A percentile compares a stretch with the other conserved stretches of the same genome.
Conservation (phyloP, 2,797 vertebrate species). For the Meda fulgida region DNA sequence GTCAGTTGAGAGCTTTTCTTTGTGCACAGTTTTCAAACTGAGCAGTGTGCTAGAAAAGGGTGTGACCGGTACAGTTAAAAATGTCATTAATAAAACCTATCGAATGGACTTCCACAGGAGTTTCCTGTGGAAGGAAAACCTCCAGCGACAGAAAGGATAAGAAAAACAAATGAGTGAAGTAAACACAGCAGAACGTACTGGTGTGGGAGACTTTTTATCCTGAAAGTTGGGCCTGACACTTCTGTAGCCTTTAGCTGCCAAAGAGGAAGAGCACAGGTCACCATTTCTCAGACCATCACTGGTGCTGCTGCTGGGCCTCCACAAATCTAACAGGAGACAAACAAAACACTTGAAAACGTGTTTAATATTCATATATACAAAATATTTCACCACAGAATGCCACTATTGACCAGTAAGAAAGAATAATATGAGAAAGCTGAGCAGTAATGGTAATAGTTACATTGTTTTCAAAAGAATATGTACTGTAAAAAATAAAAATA, state of each 20-base stretch:
- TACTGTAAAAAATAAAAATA: neutral
- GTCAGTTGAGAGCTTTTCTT: neutral
- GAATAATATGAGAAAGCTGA: neutral
- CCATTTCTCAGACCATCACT: constrained; percentile 82
- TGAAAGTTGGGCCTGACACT: constrained; percentile 87
- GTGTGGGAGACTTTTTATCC: constrained; percentile 84
- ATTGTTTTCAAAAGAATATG: neutral
- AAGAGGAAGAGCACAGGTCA: constrained; percentile 82
- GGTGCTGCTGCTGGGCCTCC: constrained; percentile 75
- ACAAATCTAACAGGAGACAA: constrained; percentile 76
- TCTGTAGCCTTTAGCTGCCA: constrained; percentile 90
- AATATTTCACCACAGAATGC: neutral
- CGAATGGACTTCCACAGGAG: constrained; percentile 41
- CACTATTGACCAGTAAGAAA: neutral
- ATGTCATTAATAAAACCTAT: constrained; percentile 45
- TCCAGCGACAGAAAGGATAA: constrained; percentile 31
- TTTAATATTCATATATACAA: neutral
- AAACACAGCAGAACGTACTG: constrained; percentile 73
- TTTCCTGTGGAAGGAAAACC: constrained; percentile 60
- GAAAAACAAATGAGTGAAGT: constrained; percentile 21
- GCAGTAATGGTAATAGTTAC: no score
- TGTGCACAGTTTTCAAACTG: neutral
- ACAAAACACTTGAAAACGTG: constrained; percentile 11
- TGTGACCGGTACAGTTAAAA: constrained; percentile 23
- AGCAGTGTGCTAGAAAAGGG: constrained; percentile 3